phyloP scores from a whole-genome alignment of 2,113 vertebrate genomes.

The Guaruba guarouba region DNA sequence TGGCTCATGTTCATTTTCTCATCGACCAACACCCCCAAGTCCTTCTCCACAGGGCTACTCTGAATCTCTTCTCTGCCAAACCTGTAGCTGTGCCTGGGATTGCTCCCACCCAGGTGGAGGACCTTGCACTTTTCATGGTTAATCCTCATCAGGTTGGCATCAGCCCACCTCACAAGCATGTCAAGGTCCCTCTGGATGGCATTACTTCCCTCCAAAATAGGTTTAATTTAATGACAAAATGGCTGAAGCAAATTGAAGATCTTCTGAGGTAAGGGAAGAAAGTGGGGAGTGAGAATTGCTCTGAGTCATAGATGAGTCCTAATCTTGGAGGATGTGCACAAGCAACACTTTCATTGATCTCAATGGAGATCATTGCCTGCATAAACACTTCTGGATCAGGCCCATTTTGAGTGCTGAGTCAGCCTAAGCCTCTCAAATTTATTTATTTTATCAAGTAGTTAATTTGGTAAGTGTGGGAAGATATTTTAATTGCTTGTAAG shows the following conservation, averaged over 20 bases:
- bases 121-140: no score
- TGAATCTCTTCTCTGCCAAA: no score
- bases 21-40: no score
- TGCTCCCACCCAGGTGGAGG: no score
- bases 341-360: conserved; percentile 24
- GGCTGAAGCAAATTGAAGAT: neutral
- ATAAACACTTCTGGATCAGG: conserved; percentile 23
- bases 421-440: neutral
- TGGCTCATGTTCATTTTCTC: no score
- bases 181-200: no score
- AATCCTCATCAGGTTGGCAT: no score
- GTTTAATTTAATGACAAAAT: neutral
- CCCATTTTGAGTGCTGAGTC: conserved; percentile 32
- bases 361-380: conserved; percentile 14
- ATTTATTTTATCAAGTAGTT: neutral
- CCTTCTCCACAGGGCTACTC: no score
- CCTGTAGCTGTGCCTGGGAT: no score
- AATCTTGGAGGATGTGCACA: conserved; percentile 3
- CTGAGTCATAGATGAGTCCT: conserved; percentile 58
- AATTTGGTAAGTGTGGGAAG: neutral
- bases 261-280: conserved; percentile 38
- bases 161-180: no score
- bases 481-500: neutral
- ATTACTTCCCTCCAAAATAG: neutral
- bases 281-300: conserved; percentile 14